A percentile compares a stretch with the other conserved stretches of the same genome.
Conservation (phyloP, 2,888 invertebrate species). For the Xanthia icteritia region DNA sequence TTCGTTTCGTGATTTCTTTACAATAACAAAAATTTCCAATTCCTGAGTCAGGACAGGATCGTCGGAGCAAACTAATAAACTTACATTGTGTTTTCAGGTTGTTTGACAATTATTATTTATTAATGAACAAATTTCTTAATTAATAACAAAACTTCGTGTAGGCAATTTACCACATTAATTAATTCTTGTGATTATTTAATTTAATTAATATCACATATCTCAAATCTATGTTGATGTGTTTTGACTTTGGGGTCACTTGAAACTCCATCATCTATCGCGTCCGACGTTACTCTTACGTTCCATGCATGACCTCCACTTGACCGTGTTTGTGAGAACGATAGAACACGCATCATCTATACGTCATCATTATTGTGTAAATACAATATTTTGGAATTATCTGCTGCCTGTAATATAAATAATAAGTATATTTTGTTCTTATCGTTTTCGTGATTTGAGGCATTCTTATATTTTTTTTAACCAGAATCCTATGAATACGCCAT, state of each 20-base stretch:
- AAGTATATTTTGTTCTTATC: not conserved
- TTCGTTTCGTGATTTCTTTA: not conserved
- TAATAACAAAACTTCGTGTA: not conserved
- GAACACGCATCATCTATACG: not conserved
- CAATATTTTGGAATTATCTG: not conserved
- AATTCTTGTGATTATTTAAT: constrained; percentile 8
- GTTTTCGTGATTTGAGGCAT: not conserved
- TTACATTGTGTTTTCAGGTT: constrained; percentile 5
- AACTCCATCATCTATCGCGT: not conserved
- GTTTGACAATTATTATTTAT: constrained; percentile 1
- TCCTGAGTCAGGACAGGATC: not conserved
- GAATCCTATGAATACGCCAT: not conserved
- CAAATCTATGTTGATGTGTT: not conserved
- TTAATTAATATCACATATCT: not conserved
- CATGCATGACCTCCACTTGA: constrained; percentile 10
- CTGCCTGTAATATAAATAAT: not conserved
- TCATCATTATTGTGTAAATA: constrained; percentile 16
- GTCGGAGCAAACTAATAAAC: not conserved
- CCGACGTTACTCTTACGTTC: not conserved
- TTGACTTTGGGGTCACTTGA: constrained; percentile 5
- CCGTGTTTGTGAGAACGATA: not conserved
- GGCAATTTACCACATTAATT: not conserved
- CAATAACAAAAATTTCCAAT: constrained; percentile 2
- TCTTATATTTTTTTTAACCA: not conserved
- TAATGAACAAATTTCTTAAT: constrained; percentile 13